Evolutionary conservation across 2,113 vertebrate genomes (phyloP), one percentile per base, ranked within the genome.

Genomic region (Rhabdomys dilectus): DNA sequence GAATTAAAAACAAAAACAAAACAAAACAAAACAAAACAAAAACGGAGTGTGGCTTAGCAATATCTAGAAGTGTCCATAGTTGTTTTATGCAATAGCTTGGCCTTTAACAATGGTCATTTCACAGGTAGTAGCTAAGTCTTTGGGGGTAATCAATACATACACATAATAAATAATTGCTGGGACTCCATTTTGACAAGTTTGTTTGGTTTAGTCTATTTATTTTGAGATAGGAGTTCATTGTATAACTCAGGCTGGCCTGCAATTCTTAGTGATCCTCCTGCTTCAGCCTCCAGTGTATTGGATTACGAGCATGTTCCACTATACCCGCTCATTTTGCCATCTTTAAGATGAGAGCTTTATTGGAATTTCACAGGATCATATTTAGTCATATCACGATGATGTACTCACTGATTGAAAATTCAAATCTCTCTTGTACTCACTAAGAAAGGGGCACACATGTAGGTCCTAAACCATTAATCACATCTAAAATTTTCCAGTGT

Each of bases 361-460:
- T 56, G 94, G 80, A 42, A 60, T 89, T 93, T 95, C 72, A 39
- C 60, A 88, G 68, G 77, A 24, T 93, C 26, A 88, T 17, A 26
- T 64, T 6, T 73, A 84, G 36, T 75, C 93, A 48, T 89, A 84
- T 76, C 70, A 88, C 93, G 66, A 36, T 75, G n/a, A 91, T 84
- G 81, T 62, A 94, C 58, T 90, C 76, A 82, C 39, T 92, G 51
- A 91, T 75, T 95, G 91, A 89, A 22, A 97, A 88, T 81, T 96
- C 60, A 91, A 92, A 96, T 45, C n/a, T 84, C 68, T 68, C 31
- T 95, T 96, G 76, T 62, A 93, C 91, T 42, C 24, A 82, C 31
- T 73, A 77, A 29, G 8, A 92, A 93, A 94, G 42, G n/a, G 24
- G 42, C 15, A 11, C 8, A 19, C n/a, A 51, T 60, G 81, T 17